Percentiles rank a stretch among this genome's conserved stretches.
These are phyloP conservation scores for Drosophila incognita DNA, from an alignment of 2,888 invertebrate species.

Conservation along the genomic window DNA sequence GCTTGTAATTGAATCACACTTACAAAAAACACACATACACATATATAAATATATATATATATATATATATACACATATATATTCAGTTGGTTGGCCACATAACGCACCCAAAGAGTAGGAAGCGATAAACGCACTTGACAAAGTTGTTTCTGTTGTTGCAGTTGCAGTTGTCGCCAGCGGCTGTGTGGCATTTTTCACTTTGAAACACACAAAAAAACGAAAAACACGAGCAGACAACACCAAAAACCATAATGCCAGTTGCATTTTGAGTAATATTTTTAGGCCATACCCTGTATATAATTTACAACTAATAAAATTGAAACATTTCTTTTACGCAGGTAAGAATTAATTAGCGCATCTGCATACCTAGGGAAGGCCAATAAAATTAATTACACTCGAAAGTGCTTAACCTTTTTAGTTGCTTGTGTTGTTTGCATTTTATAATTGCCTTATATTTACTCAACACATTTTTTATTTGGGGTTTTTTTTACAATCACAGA, in stretches of 20 bases:
- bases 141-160: constrained; percentile 26
- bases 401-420: neutral
- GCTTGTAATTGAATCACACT: constrained; percentile 72
- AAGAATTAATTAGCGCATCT: neutral
- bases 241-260: constrained; percentile 28
- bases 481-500: neutral
- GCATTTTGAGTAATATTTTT: constrained; percentile 24
- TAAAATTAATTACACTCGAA: neutral
- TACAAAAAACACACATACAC: constrained; percentile 11
- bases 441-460: neutral
- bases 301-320: neutral
- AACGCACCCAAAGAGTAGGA: constrained; percentile 66
- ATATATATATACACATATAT: constrained; percentile 5
- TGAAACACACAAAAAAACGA: constrained; percentile 36
- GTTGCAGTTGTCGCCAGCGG: constrained; percentile 45
- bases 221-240: constrained; percentile 25
- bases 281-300: constrained; percentile 28
- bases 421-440: neutral
- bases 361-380: neutral
- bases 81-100: constrained; percentile 46
- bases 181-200: constrained; percentile 74
- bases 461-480: neutral
- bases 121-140: constrained; percentile 76
- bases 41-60: constrained; percentile 6
- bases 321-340: neutral